Evolutionary conservation across 2,888 invertebrate species (phyloP).

Genomic region (Drepana falcataria): DNA sequence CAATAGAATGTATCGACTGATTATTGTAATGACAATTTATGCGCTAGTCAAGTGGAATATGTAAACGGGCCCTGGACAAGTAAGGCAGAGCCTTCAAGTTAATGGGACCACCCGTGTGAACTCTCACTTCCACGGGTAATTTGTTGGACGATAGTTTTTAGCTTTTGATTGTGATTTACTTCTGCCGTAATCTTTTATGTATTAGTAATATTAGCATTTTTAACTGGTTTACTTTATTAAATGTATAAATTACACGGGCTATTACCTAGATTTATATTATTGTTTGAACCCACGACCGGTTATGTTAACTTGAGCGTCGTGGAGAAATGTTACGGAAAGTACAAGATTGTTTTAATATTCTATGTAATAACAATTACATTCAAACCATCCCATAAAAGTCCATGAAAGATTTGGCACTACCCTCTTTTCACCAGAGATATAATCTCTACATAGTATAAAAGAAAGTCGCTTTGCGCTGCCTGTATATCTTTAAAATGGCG

Average conservation of each 20-base stretch:
- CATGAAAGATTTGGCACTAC: too few species aligned
- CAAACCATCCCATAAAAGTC: too few species aligned
- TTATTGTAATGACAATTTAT: slow-evolving; percentile 75
- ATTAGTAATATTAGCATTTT: background rate
- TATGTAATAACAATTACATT: too few species aligned
- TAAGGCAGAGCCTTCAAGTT: slow-evolving; percentile 44
- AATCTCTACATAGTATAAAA: too few species aligned
- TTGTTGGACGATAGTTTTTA: slow-evolving; percentile 11
- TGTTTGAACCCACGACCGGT: background rate
- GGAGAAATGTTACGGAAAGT: background rate
- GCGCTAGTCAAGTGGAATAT: slow-evolving; percentile 59
- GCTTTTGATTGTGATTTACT: slow-evolving; percentile 3
- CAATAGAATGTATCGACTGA: slow-evolving; percentile 63
- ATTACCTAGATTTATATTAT: background rate
- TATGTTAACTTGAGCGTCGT: background rate
- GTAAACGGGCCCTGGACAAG: slow-evolving; percentile 61
- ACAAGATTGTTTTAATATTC: too few species aligned
- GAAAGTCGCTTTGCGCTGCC: too few species aligned
- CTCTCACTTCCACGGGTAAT: slow-evolving; percentile 21
- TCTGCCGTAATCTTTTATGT: background rate
- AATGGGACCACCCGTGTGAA: slow-evolving; percentile 66
- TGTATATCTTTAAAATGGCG: too few species aligned
- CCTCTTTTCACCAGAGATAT: too few species aligned
- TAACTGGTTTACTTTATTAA: background rate
- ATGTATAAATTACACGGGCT: background rate